Conservation (phyloP, 2,797 vertebrate species). For the Melanotaenia trifasciata region DNA sequence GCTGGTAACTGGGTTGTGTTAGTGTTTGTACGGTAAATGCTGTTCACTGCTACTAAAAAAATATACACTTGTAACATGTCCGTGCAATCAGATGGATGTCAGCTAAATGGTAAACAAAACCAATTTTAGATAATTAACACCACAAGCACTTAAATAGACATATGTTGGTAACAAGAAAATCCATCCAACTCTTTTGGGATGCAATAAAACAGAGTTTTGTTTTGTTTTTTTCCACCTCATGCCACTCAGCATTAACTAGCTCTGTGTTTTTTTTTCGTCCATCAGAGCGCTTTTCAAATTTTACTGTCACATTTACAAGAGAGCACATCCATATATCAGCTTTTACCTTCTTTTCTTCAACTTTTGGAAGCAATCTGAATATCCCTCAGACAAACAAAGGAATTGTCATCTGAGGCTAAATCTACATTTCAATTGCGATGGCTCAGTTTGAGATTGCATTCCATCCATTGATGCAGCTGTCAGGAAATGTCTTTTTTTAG, state of each 20-base stretch:
- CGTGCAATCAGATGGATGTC: too few species aligned
- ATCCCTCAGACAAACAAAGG: slow-evolving; percentile 37
- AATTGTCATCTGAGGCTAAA: slow-evolving; percentile 41
- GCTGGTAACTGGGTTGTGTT: too few species aligned
- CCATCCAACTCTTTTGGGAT: not conserved
- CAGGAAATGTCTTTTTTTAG: slow-evolving; percentile 25
- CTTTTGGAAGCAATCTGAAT: slow-evolving; percentile 34
- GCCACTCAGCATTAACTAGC: slow-evolving; percentile 5
- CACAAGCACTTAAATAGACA: not conserved
- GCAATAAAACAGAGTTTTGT: not conserved
- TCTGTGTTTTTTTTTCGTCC: slow-evolving; percentile 14
- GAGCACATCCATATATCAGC: slow-evolving; percentile 6
- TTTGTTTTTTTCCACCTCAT: slow-evolving; percentile 7
- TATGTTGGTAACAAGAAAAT: not conserved
- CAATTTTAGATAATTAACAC: not conserved
- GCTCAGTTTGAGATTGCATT: slow-evolving; percentile 55
- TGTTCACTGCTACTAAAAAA: too few species aligned
- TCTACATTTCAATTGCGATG: slow-evolving; percentile 53
- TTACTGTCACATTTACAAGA: slow-evolving; percentile 37
- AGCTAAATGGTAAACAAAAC: too few species aligned
- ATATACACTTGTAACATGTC: too few species aligned
- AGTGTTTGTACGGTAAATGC: too few species aligned
- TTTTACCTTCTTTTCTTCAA: slow-evolving; percentile 20
- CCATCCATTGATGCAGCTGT: slow-evolving; percentile 51
- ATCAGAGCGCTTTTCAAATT: slow-evolving; percentile 13